Conservation (phyloP, 1,140 invertebrate species). For the Drosophila guanche region DNA sequence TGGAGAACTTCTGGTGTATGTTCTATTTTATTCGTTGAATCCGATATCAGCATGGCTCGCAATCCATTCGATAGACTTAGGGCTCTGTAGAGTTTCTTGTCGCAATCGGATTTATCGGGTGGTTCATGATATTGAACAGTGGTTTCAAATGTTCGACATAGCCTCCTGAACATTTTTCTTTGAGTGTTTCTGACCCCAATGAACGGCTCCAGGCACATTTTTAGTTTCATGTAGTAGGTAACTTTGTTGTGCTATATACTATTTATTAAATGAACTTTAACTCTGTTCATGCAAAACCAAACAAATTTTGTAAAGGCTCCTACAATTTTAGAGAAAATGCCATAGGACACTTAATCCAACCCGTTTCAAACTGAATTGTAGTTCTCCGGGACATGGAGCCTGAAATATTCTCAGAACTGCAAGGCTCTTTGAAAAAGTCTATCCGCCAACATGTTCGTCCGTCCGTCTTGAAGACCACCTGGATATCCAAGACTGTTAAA, state of each 20-base stretch:
- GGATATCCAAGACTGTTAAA: too few relatives aligned
- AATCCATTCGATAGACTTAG: slow-evolving; percentile 50
- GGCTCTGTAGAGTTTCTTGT: slow-evolving; percentile 45
- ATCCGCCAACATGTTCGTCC: too few relatives aligned
- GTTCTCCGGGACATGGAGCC: too few relatives aligned
- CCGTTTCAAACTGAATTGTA: too few relatives aligned
- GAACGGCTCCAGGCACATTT: slow-evolving; percentile 34
- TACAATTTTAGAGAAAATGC: neutral
- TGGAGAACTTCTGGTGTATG: neutral
- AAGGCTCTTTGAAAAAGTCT: too few relatives aligned
- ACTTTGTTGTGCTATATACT: neutral
- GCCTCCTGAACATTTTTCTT: slow-evolving; percentile 32
- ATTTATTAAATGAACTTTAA: neutral
- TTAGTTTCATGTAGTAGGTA: neutral
- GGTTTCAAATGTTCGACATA: neutral
- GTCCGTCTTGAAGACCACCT: too few relatives aligned
- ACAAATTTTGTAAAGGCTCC: neutral
- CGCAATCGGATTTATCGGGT: slow-evolving; percentile 60
- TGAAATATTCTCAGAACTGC: too few relatives aligned
- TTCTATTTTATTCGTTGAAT: slow-evolving; percentile 8
- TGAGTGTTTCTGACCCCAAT: slow-evolving; percentile 4
- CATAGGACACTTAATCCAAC: too few relatives aligned
- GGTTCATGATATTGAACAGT: slow-evolving; percentile 31
- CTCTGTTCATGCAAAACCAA: neutral
- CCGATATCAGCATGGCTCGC: slow-evolving; percentile 54